Conservation (phyloP, 2,888 invertebrate species). For the Diarsia dahlii region DNA sequence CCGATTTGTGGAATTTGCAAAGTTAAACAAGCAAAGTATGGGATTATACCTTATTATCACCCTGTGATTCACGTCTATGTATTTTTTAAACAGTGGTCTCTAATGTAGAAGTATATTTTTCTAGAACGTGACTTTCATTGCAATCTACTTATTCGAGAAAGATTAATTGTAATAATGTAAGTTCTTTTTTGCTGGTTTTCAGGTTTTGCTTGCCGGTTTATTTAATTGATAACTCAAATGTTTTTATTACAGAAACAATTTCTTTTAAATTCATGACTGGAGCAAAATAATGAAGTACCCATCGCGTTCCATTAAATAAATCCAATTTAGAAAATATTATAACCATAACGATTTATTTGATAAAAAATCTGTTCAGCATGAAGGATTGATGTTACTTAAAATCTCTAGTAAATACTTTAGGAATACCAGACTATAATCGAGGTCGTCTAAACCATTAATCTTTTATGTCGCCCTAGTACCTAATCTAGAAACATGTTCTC, state of each 20-base stretch:
- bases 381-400: conserved; percentile 51
- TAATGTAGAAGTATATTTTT: not conserved
- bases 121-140: not conserved
- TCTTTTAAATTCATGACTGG: not conserved
- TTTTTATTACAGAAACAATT: not conserved
- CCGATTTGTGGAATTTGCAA: not conserved
- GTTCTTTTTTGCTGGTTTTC: not conserved
- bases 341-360: not conserved
- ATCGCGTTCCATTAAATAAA: conserved; percentile 13
- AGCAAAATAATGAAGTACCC: not conserved
- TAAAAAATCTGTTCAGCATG: conserved; percentile 20
- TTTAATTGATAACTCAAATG: not conserved
- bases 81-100: not conserved
- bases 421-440: conserved; percentile 43
- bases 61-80: not conserved
- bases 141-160: not conserved
- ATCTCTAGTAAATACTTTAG: conserved; percentile 46
- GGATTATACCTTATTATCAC: not conserved
- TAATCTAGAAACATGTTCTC: conserved; percentile 47
- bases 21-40: not conserved
- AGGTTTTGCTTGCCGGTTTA: not conserved
- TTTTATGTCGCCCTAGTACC: conserved; percentile 41
- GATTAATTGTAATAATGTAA: not conserved
- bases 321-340: not conserved
- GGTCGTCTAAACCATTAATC: conserved; percentile 55